Evolutionary conservation across 2,888 invertebrate species (phyloP).

Genomic region (Limnephilus marmoratus): DNA sequence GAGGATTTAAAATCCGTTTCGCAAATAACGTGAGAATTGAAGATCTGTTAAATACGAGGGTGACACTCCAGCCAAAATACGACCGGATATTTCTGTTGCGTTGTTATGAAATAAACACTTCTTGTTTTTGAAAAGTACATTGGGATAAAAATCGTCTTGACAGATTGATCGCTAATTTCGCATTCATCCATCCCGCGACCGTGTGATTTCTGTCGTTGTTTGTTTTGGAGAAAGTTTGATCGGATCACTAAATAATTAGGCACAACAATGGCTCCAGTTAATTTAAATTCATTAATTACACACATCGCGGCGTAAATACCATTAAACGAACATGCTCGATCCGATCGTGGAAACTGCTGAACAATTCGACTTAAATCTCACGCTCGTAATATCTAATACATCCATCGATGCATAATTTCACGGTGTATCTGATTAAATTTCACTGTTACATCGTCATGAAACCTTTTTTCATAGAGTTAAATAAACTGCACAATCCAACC

Average conservation of each 20-base stretch:
- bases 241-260: background rate
- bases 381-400: background rate
- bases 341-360: background rate
- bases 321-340: slow-evolving; percentile 2
- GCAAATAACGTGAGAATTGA: background rate
- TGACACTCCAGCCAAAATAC: background rate
- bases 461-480: background rate
- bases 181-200: background rate
- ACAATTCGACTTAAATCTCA: background rate
- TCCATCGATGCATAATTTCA: background rate
- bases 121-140: background rate
- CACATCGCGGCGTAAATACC: background rate
- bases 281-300: background rate
- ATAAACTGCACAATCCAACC: too few species aligned
- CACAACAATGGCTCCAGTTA: slow-evolving; percentile 5
- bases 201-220: background rate
- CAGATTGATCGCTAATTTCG: background rate
- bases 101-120: background rate
- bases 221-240: slow-evolving; percentile 24
- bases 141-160: background rate
- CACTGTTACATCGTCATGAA: background rate
- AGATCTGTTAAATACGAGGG: background rate
- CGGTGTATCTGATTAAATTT: background rate
- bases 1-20: background rate
- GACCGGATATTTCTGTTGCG: background rate